A percentile compares a stretch with the other conserved stretches of the same genome.
Evolutionary conservation across 1,140 invertebrate species (phyloP).

Genomic region (Neocloeon triangulifer): DNA sequence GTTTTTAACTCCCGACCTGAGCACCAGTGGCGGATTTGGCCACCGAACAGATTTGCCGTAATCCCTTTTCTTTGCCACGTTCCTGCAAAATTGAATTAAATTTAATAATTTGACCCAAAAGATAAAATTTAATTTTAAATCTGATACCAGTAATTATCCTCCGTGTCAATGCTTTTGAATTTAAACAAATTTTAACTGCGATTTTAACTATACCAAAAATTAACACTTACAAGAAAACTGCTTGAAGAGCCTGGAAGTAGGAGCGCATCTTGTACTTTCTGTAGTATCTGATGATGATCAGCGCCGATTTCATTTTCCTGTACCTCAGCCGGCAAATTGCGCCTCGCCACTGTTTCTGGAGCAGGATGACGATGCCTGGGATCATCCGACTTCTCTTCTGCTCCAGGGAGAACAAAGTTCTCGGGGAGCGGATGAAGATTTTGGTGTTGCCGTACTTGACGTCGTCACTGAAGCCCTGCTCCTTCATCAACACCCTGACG

Average conservation of each 20-base stretch:
- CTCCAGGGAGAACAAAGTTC: constrained; percentile 74
- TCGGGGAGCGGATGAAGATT: constrained; percentile 78
- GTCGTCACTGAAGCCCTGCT: constrained; percentile 54
- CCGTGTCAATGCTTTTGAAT: background rate
- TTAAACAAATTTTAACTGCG: background rate
- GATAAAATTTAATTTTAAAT: background rate
- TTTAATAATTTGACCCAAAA: constrained; percentile 2
- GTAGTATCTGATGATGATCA: constrained; percentile 63
- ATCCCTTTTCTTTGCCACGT: constrained; percentile 33
- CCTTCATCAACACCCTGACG: constrained; percentile 56
- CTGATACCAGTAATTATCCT: background rate
- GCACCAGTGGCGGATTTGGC: constrained; percentile 50
- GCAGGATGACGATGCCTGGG: constrained; percentile 67
- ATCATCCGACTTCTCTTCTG: constrained; percentile 49
- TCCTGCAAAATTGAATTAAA: constrained; percentile 10
- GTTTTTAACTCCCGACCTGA: constrained; percentile 28
- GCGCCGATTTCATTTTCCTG: constrained; percentile 63
- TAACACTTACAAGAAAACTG: constrained; percentile 27
- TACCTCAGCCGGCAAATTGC: constrained; percentile 53
- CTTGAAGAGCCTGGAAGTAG: constrained; percentile 47
- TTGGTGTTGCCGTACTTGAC: constrained; percentile 89
- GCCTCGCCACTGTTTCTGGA: constrained; percentile 89
- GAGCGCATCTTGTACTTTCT: constrained; percentile 57
- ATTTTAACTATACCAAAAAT: constrained; percentile 3
- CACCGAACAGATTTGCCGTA: constrained; percentile 60